Evolutionary conservation across 2,113 vertebrate species (phyloP).

Genomic region (Chitala chitala): DNA sequence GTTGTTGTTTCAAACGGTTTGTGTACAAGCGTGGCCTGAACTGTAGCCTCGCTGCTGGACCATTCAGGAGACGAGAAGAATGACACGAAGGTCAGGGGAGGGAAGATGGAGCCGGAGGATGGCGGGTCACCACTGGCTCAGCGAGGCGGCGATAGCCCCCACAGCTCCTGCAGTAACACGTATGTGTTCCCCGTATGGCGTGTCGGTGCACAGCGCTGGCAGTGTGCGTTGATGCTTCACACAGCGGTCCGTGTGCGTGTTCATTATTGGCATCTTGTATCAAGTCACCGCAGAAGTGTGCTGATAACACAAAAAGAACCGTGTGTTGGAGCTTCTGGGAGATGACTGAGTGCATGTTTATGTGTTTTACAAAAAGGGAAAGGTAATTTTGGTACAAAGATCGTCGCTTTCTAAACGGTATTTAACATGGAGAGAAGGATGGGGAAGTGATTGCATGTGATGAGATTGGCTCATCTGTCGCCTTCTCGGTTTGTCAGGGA

Average conservation of each 20-base stretch:
- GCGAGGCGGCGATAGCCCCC: slow-evolving; percentile 50
- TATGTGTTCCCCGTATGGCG: slow-evolving; percentile 59
- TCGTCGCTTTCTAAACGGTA: not conserved
- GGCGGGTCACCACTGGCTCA: slow-evolving; percentile 67
- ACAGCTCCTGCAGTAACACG: slow-evolving; percentile 74
- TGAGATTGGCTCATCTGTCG: too few species aligned
- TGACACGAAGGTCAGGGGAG: slow-evolving; percentile 82
- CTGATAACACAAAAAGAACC: too few species aligned
- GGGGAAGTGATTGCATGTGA: too few species aligned
- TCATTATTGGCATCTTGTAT: too few species aligned
- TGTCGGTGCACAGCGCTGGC: too few species aligned
- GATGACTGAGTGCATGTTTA: not conserved
- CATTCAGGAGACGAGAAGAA: slow-evolving; percentile 66
- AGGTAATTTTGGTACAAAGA: not conserved
- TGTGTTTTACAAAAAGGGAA: not conserved
- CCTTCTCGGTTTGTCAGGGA: not conserved
- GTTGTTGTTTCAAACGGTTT: not conserved
- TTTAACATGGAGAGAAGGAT: not conserved
- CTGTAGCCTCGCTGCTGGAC: slow-evolving; percentile 6
- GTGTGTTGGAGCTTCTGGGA: too few species aligned
- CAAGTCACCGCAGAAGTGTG: too few species aligned
- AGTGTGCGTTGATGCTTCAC: too few species aligned
- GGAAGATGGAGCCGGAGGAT: slow-evolving; percentile 81
- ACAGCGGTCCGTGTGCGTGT: too few species aligned
- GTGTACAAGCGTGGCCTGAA: not conserved